phyloP scores from a whole-genome alignment of 2,888 invertebrate genomes.

The Ophioninae sp. region DNA sequence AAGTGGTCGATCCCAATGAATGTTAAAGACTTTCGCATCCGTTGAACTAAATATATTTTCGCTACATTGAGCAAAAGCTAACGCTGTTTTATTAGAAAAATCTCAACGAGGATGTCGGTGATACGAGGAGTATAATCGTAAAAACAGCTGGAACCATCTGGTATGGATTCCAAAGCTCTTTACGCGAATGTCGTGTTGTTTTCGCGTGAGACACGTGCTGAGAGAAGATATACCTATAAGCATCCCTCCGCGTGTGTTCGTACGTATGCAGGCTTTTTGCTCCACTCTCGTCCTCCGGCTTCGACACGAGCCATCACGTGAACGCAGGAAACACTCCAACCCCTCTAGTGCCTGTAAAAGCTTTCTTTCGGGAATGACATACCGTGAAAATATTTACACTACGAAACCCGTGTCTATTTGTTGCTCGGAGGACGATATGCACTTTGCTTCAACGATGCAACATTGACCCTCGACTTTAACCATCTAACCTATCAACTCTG shows the following conservation, averaged over 20 bases:
- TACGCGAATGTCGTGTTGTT: conserved; percentile 25
- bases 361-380: conserved; percentile 31
- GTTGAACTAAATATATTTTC: neutral
- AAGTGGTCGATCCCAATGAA: neutral
- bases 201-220: conserved; percentile 3
- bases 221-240: neutral
- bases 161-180: conserved; percentile 45
- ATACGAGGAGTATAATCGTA: conserved; percentile 5
- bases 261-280: conserved; percentile 30
- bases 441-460: conserved; percentile 20
- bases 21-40: no score
- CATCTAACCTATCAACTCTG: neutral
- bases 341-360: conserved; percentile 28
- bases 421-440: conserved; percentile 4
- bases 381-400: conserved; percentile 44
- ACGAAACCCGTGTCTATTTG: conserved; percentile 1
- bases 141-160: conserved; percentile 45
- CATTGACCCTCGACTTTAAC: conserved; percentile 2
- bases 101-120: neutral
- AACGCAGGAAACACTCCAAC: conserved; percentile 46
- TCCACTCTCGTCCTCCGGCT: conserved; percentile 33
- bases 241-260: neutral
- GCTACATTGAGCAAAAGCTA: neutral
- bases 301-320: conserved; percentile 37
- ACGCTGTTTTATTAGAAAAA: neutral